phyloP scores from a whole-genome alignment of 2,113 vertebrate species.

The Ochotona curzoniae region DNA sequence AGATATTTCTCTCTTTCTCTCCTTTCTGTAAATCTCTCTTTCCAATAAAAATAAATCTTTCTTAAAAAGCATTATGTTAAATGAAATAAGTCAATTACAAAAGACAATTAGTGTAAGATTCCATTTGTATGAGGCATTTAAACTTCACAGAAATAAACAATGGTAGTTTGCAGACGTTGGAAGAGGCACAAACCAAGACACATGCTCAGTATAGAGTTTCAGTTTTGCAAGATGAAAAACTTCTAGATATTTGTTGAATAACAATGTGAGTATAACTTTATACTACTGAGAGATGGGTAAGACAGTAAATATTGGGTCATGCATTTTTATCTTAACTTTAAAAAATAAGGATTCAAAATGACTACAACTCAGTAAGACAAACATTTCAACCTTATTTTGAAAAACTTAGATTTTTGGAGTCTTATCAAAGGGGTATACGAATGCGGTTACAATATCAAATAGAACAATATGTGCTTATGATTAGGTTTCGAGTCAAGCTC shows the following conservation, averaged over 20 bases:
- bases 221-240: not conserved
- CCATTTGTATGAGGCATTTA: not conserved
- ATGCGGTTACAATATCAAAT: not conserved
- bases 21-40: no score
- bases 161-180: not conserved
- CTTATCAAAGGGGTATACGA: not conserved
- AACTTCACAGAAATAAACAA: not conserved
- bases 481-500: not conserved
- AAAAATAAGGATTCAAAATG: not conserved
- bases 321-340: not conserved
- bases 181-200: not conserved
- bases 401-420: constrained; percentile 18
- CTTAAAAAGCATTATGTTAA: not conserved
- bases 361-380: not conserved
- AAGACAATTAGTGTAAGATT: not conserved
- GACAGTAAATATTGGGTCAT: not conserved
- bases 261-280: not conserved
- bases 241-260: not conserved
- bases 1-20: no score
- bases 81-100: not conserved
- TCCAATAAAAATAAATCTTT: no score
- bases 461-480: not conserved
- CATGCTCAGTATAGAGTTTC: not conserved
- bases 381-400: not conserved
- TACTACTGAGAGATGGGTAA: not conserved